A percentile compares a stretch with the other conserved stretches of the same genome.
These are phyloP conservation scores for Azorinus chamasolen DNA, from an alignment of 2,888 invertebrate genomes.

Conservation along the genomic window DNA sequence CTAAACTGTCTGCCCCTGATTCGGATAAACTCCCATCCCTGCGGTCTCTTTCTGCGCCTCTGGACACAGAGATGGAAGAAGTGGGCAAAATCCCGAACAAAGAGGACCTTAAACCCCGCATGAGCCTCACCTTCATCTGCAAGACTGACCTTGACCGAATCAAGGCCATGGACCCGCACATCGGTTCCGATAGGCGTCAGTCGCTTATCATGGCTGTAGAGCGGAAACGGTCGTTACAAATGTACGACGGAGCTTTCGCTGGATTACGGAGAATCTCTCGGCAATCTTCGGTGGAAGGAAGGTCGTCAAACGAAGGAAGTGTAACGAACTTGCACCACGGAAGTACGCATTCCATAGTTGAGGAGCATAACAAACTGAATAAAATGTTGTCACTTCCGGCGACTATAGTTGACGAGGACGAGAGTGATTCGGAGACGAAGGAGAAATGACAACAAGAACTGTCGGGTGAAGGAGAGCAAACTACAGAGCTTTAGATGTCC, in stretches of 20 bases:
- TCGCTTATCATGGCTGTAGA: constrained; percentile 47
- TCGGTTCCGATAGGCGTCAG: constrained; percentile 36
- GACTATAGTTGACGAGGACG: constrained; percentile 50
- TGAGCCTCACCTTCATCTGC: constrained; percentile 52
- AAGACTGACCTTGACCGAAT: constrained; percentile 54
- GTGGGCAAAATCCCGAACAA: constrained; percentile 19
- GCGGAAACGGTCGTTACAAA: constrained; percentile 38
- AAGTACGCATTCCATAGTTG: constrained; percentile 19
- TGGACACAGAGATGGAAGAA: constrained; percentile 26
- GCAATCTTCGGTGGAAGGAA: constrained; percentile 21
- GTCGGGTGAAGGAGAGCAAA: too few relatives aligned
- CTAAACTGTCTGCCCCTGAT: neutral
- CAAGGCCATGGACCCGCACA: constrained; percentile 47
- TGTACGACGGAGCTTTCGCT: neutral
- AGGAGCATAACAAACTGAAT: constrained; percentile 57
- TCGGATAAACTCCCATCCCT: too few relatives aligned
- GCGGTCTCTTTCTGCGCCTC: too few relatives aligned
- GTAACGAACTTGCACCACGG: constrained; percentile 8
- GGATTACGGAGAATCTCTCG: constrained; percentile 13
- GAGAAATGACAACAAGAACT: too few relatives aligned
- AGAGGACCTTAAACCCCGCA: constrained; percentile 38
- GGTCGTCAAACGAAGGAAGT: constrained; percentile 9
- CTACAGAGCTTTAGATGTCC: too few relatives aligned
- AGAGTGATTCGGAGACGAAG: neutral
- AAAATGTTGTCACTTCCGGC: constrained; percentile 52